A percentile compares a stretch with the other conserved stretches of the same genome.
phyloP scores from a whole-genome alignment of 2,888 invertebrate genomes.

The Epiperipatus broadwayi region DNA sequence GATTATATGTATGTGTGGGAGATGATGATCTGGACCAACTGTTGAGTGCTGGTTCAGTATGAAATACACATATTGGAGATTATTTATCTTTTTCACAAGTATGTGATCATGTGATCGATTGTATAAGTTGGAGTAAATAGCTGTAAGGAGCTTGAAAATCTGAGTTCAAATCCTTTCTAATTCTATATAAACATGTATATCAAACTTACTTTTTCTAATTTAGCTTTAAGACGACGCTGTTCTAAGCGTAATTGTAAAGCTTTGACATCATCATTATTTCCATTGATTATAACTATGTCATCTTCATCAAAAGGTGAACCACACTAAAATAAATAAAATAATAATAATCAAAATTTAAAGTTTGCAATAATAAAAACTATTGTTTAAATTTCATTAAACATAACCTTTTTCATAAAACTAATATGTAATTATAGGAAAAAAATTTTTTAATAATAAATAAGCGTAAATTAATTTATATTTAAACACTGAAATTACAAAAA shows the following conservation, averaged over 20 bases:
- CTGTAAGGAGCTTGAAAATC: too few relatives aligned
- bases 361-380: too few relatives aligned
- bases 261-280: conserved; percentile 53
- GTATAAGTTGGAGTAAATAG: too few relatives aligned
- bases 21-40: too few relatives aligned
- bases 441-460: neutral
- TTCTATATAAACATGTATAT: neutral
- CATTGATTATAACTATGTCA: conserved; percentile 73
- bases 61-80: too few relatives aligned
- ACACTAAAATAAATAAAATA: conserved; percentile 38
- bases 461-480: neutral
- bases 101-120: too few relatives aligned
- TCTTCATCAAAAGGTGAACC: conserved; percentile 51
- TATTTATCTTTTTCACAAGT: too few relatives aligned
- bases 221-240: conserved; percentile 37
- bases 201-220: conserved; percentile 27
- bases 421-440: neutral
- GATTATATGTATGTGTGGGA: too few relatives aligned
- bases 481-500: conserved; percentile 10
- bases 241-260: conserved; percentile 44
- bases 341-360: neutral
- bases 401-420: too few relatives aligned
- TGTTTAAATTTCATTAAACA: too few relatives aligned
- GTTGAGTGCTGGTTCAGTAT: too few relatives aligned
- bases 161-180: too few relatives aligned